phyloP scores from a whole-genome alignment of 1,140 invertebrate genomes.

The Oppia nitens region DNA sequence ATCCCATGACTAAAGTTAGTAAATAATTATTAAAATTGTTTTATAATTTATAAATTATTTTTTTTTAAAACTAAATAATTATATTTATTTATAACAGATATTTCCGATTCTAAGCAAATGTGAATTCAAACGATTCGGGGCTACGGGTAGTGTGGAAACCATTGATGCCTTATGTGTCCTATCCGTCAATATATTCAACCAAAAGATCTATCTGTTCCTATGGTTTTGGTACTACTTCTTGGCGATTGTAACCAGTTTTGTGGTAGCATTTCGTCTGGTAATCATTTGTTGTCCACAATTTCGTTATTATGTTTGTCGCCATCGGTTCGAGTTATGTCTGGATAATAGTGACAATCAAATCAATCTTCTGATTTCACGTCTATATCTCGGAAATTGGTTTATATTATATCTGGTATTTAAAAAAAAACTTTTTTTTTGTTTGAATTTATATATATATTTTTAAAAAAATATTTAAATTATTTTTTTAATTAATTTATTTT shows the following conservation, averaged over 20 bases:
- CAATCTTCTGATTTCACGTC: no score
- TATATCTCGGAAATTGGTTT: no score
- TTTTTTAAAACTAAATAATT: no score
- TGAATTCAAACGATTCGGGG: constrained; percentile 74
- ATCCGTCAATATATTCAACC: constrained; percentile 35
- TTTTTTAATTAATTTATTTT: no score
- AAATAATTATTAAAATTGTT: no score
- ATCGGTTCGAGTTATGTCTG: neutral
- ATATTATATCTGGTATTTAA: no score
- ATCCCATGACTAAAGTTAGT: constrained; percentile 44
- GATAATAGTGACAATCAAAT: no score
- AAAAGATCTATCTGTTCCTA: constrained; percentile 26
- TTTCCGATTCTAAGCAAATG: constrained; percentile 80
- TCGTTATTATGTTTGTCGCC: constrained; percentile 10
- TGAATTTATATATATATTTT: no score
- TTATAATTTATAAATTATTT: no score
- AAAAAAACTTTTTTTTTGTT: no score
- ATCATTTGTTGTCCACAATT: constrained; percentile 12
- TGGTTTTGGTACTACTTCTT: constrained; percentile 27
- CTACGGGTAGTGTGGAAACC: constrained; percentile 35
- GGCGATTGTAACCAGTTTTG: constrained; percentile 20
- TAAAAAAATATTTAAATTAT: no score
- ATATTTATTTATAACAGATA: no score
- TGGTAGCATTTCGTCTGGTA: constrained; percentile 17
- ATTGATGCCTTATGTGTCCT: constrained; percentile 26